Conservation (phyloP, 2,113 vertebrate genomes). For the Himantopus leucocephalus region DNA sequence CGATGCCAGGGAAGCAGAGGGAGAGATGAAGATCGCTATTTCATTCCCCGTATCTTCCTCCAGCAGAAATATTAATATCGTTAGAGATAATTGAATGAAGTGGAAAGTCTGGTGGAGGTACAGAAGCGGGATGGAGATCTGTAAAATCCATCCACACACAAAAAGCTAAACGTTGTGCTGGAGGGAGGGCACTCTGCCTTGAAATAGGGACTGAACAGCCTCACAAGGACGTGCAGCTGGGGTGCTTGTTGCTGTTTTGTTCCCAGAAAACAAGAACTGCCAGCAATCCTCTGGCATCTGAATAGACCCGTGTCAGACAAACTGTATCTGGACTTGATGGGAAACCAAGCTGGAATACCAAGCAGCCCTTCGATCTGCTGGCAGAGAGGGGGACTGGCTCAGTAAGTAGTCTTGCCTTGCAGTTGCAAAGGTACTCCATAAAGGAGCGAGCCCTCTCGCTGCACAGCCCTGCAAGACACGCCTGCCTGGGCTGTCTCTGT, state of each 20-base stretch:
- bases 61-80: conserved; percentile 2
- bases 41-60: not conserved
- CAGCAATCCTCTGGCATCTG: conserved; percentile 33
- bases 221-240: conserved; percentile 45
- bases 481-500: conserved; percentile 21
- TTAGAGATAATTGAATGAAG: not conserved
- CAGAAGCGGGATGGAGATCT: conserved; percentile 12
- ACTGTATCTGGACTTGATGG: conserved; percentile 15
- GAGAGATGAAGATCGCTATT: not conserved
- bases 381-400: not conserved
- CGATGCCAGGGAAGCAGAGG: not conserved
- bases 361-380: conserved; percentile 3
- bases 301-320: conserved; percentile 33
- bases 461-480: conserved; percentile 35
- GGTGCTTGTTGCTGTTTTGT: conserved; percentile 45
- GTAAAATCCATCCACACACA: not conserved
- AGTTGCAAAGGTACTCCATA: conserved; percentile 12
- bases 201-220: conserved; percentile 4
- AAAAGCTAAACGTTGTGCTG: not conserved
- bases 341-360: conserved; percentile 17
- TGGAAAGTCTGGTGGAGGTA: not conserved
- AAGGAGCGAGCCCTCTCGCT: conserved; percentile 21
- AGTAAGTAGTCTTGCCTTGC: not conserved
- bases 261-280: conserved; percentile 38
- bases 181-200: conserved; percentile 50